These are phyloP conservation scores for Byasa hedistus DNA, from an alignment of 2,888 invertebrate genomes.

Conservation along the genomic window DNA sequence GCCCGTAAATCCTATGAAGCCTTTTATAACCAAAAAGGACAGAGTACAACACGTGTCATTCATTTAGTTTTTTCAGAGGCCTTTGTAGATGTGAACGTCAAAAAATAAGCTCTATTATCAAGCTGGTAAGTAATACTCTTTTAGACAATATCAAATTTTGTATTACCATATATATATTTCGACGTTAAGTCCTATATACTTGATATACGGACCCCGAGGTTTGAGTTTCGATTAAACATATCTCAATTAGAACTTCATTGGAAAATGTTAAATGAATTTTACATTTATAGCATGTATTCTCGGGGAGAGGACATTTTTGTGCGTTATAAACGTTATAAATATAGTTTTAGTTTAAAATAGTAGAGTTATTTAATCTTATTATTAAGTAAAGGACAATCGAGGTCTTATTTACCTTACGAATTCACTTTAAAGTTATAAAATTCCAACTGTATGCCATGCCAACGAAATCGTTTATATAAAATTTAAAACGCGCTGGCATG, in stretches of 20 bases:
- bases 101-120: background rate
- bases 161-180: background rate
- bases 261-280: background rate
- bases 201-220: too few relatives aligned
- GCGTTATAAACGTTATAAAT: background rate
- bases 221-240: too few relatives aligned
- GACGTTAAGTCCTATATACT: too few relatives aligned
- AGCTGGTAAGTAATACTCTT: background rate
- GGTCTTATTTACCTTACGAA: too few relatives aligned
- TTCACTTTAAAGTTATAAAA: too few relatives aligned
- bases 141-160: background rate
- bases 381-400: too few relatives aligned
- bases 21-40: conserved; percentile 11
- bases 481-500: background rate
- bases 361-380: too few relatives aligned
- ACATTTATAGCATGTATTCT: too few relatives aligned
- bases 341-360: background rate
- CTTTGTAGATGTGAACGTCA: background rate
- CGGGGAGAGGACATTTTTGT: background rate
- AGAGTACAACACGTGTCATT: background rate
- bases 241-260: background rate
- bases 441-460: background rate
- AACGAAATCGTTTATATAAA: background rate
- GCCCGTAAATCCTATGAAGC: conserved; percentile 24
- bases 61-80: background rate